Conservation (phyloP, 2,113 vertebrate species). For the Rhinopithecus roxellana region DNA sequence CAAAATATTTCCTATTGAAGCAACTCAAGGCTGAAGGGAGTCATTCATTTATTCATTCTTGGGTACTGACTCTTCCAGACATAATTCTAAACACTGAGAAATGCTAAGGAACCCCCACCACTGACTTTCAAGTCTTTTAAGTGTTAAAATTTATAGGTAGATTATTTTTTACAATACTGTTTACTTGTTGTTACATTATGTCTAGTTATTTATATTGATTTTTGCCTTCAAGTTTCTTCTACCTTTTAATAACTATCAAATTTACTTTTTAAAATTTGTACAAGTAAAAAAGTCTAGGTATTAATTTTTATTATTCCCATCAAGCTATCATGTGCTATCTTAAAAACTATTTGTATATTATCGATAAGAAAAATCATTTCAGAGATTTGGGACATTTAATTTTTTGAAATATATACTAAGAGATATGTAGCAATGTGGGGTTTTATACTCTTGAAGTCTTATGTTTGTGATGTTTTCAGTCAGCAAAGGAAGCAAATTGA, state of each 20-base stretch:
- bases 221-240: background rate
- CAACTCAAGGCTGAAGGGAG: background rate
- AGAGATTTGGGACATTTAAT: background rate
- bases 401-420: background rate
- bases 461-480: background rate
- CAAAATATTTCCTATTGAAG: background rate
- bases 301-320: conserved; percentile 5
- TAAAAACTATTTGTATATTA: background rate
- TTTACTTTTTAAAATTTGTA: background rate
- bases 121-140: background rate
- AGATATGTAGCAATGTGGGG: fast-evolving
- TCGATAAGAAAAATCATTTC: background rate
- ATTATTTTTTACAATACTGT: background rate
- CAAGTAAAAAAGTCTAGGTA: background rate
- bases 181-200: background rate
- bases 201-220: background rate
- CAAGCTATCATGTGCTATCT: background rate
- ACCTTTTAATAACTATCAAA: background rate
- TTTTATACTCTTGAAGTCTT: background rate
- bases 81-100: background rate
- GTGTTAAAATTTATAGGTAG: background rate
- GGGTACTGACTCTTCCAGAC: background rate
- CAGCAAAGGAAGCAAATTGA: background rate
- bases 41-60: background rate
- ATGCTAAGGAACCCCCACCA: background rate